phyloP scores from a whole-genome alignment of 2,797 vertebrate species.

The Acrocephalus scirpaceus region DNA sequence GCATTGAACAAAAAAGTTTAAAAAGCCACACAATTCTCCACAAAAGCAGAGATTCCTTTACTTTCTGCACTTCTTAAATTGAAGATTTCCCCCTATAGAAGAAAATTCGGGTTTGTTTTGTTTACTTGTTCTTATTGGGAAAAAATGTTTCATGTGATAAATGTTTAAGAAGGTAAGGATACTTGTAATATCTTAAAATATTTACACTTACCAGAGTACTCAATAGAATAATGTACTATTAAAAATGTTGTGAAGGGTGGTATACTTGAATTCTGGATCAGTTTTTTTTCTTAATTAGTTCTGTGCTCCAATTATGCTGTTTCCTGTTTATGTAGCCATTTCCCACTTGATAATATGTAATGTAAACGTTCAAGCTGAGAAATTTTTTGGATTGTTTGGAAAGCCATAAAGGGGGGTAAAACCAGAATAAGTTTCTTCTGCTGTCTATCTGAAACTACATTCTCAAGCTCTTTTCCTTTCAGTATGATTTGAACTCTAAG shows the following conservation, averaged over 20 bases:
- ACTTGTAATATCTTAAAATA: constrained; percentile 24
- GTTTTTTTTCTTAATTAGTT: constrained; percentile 32
- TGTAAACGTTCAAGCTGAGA: constrained; percentile 49
- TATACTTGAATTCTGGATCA: constrained; percentile 26
- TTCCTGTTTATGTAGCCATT: constrained; percentile 68
- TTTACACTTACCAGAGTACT: background rate
- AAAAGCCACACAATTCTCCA: background rate
- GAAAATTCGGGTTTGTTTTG: background rate
- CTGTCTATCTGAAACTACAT: constrained; percentile 5
- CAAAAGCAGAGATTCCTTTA: background rate
- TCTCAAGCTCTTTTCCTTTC: background rate
- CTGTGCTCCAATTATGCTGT: constrained; percentile 42
- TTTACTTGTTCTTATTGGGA: background rate
- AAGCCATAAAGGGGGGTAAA: background rate
- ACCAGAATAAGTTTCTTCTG: background rate
- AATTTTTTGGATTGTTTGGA: background rate
- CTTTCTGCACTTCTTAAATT: background rate
- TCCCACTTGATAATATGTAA: constrained; percentile 62
- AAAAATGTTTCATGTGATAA: background rate
- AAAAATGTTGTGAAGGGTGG: background rate
- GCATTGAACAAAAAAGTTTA: background rate
- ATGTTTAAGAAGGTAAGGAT: constrained; percentile 34
- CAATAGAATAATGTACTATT: background rate
- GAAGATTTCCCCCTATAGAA: background rate
- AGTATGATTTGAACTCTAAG: background rate